Percentiles rank a stretch among this genome's conserved stretches.
Evolutionary conservation across 2,113 vertebrate species (phyloP).

Genomic region (Phylloscopus trochilus): DNA sequence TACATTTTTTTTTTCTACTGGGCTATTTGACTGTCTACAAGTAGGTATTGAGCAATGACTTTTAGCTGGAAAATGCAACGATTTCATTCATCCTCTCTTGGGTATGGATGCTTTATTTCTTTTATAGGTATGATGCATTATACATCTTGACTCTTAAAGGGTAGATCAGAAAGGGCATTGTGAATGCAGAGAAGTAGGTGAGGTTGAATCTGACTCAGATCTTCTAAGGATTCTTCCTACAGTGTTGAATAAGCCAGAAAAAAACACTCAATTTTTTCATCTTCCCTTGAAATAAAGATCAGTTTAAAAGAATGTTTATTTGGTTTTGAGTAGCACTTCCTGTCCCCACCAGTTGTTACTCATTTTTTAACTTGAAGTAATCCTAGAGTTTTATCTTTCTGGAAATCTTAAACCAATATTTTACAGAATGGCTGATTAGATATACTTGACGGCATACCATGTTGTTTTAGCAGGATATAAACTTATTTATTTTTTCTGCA

Average conservation of each 20-base stretch:
- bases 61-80: background rate
- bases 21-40: background rate
- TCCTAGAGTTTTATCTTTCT: background rate
- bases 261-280: background rate
- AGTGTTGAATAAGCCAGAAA: background rate
- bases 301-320: background rate
- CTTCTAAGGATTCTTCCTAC: background rate
- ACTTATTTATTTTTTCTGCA: background rate
- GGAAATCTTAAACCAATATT: background rate
- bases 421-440: background rate
- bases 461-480: background rate
- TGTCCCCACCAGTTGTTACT: background rate
- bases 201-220: background rate
- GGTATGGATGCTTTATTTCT: background rate
- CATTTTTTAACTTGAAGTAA: background rate
- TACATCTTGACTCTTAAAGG: background rate
- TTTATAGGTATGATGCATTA: background rate
- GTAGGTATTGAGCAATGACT: background rate
- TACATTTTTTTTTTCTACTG: background rate
- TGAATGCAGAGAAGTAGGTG: background rate
- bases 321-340: background rate
- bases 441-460: background rate
- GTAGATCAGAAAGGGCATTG: background rate
- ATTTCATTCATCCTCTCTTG: background rate
- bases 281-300: background rate